These are phyloP conservation scores for Lagodon rhomboides DNA, from an alignment of 2,797 vertebrate species.

Conservation along the genomic window DNA sequence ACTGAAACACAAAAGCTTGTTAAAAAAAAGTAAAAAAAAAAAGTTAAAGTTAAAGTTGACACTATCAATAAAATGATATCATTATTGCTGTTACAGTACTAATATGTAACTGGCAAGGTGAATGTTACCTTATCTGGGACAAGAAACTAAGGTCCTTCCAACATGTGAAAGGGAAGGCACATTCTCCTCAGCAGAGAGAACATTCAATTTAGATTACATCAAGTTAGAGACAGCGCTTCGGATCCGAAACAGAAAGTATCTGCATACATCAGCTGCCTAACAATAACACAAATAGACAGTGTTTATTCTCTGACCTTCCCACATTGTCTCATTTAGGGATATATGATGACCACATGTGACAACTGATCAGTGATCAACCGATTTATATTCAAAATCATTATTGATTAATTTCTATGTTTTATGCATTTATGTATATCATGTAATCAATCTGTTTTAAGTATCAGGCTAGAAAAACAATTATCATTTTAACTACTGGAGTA, in stretches of 20 bases:
- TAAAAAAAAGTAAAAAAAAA: neutral
- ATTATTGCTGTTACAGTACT: conserved; percentile 30
- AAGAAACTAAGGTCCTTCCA: conserved; percentile 40
- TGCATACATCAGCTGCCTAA: conserved; percentile 20
- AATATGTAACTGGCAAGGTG: conserved; percentile 44
- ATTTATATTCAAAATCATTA: neutral
- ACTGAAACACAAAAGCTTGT: conserved; percentile 19
- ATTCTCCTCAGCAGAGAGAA: conserved; percentile 34
- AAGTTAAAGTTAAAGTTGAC: neutral
- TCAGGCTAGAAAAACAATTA: neutral
- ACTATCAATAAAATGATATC: conserved; percentile 23
- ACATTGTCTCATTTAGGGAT: neutral
- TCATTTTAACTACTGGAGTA: neutral
- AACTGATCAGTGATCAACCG: neutral
- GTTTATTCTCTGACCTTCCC: neutral
- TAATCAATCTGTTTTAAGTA: neutral
- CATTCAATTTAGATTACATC: neutral
- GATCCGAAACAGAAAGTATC: neutral
- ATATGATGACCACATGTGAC: neutral
- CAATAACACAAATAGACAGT: neutral
- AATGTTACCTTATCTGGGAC: conserved; percentile 62
- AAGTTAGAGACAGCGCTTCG: neutral
- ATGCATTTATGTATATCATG: neutral
- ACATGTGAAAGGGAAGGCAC: conserved; percentile 45
- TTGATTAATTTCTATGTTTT: conserved; percentile 8